A percentile compares a stretch with the other conserved stretches of the same genome.
phyloP scores from a whole-genome alignment of 2,113 vertebrate genomes.

The Chaetodon trifascialis region DNA sequence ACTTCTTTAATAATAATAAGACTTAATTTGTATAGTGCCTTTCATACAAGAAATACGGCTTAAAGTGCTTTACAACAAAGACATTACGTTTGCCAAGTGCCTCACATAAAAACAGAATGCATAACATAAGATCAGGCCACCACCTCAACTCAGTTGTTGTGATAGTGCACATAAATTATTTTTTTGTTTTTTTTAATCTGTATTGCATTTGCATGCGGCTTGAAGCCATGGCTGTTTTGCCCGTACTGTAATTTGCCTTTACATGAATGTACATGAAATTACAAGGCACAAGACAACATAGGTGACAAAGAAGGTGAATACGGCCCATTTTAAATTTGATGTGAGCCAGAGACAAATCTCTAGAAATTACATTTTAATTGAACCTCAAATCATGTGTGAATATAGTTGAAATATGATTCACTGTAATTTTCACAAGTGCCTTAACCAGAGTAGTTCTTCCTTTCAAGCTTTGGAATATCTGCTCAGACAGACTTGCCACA shows the following conservation, averaged over 20 bases:
- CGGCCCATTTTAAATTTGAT: neutral
- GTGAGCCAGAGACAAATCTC: neutral
- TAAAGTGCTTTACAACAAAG: no score
- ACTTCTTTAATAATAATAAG: no score
- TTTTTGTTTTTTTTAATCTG: neutral
- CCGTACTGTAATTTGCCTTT: neutral
- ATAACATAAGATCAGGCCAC: no score
- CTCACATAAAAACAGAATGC: no score
- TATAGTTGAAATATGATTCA: no score
- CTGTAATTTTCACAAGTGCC: neutral
- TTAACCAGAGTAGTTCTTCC: neutral
- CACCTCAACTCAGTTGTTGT: no score
- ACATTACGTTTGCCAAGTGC: no score
- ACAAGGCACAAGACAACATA: neutral
- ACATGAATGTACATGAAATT: neutral
- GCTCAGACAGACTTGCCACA: neutral
- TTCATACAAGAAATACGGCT: no score
- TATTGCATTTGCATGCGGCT: neutral
- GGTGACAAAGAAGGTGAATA: neutral
- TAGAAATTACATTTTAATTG: neutral
- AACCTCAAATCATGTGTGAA: neutral
- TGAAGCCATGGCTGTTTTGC: neutral
- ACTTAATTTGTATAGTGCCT: no score
- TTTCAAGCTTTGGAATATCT: neutral
- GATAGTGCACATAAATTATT: neutral